These are phyloP conservation scores for Podarcis lilfordi DNA, from an alignment of 2,797 vertebrate species.

Conservation along the genomic window DNA sequence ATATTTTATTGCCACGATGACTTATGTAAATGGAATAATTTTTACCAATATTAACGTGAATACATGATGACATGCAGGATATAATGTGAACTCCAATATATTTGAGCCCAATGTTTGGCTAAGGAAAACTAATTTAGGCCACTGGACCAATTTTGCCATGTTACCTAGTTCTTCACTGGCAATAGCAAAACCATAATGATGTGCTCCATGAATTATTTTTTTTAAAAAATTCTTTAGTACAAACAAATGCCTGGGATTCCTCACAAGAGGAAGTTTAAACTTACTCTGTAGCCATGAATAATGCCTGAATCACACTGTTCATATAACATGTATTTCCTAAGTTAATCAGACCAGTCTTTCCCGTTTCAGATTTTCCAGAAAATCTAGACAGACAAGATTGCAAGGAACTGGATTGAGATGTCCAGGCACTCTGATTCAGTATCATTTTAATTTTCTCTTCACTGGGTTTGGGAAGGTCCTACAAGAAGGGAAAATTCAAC, in stretches of 20 bases:
- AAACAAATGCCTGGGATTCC: not conserved
- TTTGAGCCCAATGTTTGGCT: not conserved
- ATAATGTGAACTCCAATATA: not conserved
- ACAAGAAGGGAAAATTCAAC: slow-evolving; percentile 17
- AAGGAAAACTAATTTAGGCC: not conserved
- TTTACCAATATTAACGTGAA: not conserved
- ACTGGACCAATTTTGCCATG: not conserved
- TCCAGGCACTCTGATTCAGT: slow-evolving; percentile 98
- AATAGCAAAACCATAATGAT: not conserved
- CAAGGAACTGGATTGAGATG: slow-evolving; percentile 94
- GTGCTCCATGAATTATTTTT: too few relatives aligned
- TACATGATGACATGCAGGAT: not conserved
- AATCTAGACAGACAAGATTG: slow-evolving; percentile 89
- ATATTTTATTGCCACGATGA: not conserved
- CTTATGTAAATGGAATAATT: not conserved
- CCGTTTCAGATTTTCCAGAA: slow-evolving; percentile 95
- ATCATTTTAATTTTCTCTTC: slow-evolving; percentile 96
- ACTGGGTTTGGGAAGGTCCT: slow-evolving; percentile 93
- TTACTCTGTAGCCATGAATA: slow-evolving; percentile 99
- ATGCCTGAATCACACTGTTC: slow-evolving; percentile 98
- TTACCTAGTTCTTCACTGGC: not conserved
- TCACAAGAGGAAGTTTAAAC: slow-evolving; percentile 65
- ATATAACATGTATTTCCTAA: slow-evolving; percentile 98
- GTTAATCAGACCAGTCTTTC: slow-evolving; percentile 97
- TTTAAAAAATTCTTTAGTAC: not conserved